Conservation (phyloP, 1,140 invertebrate genomes). For the Eufriesea mexicana region DNA sequence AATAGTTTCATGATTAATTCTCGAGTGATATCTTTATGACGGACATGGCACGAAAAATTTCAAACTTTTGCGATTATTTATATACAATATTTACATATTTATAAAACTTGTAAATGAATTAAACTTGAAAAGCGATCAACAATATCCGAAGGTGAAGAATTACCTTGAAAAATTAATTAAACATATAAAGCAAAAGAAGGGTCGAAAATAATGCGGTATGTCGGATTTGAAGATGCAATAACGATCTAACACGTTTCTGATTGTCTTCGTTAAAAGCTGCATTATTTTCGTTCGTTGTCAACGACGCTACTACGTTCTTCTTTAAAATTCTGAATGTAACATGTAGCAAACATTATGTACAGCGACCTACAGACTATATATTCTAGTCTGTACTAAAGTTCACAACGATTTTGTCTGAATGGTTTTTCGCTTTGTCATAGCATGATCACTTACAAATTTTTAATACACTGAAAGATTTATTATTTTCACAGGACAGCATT, state of each 20-base stretch:
- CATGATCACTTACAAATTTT: slow-evolving; percentile 81
- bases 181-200: background rate
- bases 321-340: slow-evolving; percentile 18
- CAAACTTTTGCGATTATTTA: background rate
- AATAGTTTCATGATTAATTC: background rate
- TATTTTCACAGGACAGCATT: slow-evolving; percentile 77
- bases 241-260: background rate
- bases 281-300: background rate
- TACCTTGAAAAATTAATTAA: background rate
- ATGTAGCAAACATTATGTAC: slow-evolving; percentile 63
- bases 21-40: background rate
- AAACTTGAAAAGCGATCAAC: background rate
- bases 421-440: slow-evolving; percentile 65
- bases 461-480: slow-evolving; percentile 69
- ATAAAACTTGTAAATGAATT: background rate
- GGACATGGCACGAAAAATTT: background rate
- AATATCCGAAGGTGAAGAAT: background rate
- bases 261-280: background rate
- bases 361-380: slow-evolving; percentile 57
- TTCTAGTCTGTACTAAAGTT: slow-evolving; percentile 55
- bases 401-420: slow-evolving; percentile 31
- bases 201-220: background rate
- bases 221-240: background rate
- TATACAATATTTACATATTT: slow-evolving; percentile 34
- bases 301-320: background rate